These are phyloP conservation scores for Geopemphigus sp. DNA, from an alignment of 1,140 invertebrate species.

Conservation along the genomic window DNA sequence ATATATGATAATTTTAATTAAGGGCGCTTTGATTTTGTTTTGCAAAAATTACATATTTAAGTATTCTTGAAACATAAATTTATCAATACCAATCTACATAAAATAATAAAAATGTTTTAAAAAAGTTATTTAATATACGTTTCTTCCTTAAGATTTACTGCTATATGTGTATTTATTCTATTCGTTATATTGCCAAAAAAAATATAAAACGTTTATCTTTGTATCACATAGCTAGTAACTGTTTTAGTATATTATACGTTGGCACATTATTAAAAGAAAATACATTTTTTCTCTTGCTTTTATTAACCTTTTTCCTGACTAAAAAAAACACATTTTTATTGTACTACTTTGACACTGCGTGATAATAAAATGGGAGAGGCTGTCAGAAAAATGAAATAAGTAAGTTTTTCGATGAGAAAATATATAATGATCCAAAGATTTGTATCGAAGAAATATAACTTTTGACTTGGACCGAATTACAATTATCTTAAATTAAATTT, in stretches of 20 bases:
- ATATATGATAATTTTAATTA: no score
- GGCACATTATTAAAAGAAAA: constrained; percentile 32
- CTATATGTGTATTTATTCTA: not conserved
- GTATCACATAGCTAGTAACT: constrained; percentile 8
- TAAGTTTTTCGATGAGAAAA: not conserved
- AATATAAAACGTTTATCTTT: constrained; percentile 28
- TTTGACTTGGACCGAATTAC: not conserved
- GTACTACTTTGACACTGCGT: constrained; percentile 1
- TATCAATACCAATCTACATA: no score
- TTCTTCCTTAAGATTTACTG: not conserved
- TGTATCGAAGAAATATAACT: not conserved
- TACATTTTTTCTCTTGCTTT: not conserved
- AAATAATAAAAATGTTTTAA: no score
- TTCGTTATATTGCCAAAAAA: not conserved
- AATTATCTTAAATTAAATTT: not conserved
- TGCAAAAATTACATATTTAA: no score
- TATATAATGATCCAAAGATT: not conserved
- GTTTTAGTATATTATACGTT: constrained; percentile 20
- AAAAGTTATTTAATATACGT: no score
- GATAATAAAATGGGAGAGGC: constrained; percentile 27
- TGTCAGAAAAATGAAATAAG: constrained; percentile 27
- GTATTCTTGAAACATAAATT: no score
- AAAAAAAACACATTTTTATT: constrained; percentile 22
- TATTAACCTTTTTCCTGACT: constrained; percentile 37
- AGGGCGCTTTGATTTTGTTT: no score